Percentiles rank a stretch among this genome's conserved stretches.
phyloP scores from a whole-genome alignment of 2,797 vertebrate species.

The Sorex maritimensis region DNA sequence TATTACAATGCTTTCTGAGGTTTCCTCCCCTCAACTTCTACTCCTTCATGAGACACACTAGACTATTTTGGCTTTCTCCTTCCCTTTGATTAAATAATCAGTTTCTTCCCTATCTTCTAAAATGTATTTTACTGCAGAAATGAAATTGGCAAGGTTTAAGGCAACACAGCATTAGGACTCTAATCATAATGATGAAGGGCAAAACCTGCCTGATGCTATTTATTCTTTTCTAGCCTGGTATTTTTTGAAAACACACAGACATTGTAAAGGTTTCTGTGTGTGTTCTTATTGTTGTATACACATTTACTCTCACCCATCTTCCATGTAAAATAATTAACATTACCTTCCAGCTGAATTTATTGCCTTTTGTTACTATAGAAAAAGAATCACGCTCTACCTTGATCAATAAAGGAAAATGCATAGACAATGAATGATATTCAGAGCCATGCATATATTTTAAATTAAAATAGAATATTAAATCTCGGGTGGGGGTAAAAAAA shows the following conservation, averaged over 20 bases:
- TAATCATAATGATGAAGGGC: constrained; percentile 86
- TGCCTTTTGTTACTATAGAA: background rate
- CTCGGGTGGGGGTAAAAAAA: background rate
- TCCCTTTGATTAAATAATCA: constrained; percentile 89
- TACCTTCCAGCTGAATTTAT: constrained; percentile 13
- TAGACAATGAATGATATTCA: background rate
- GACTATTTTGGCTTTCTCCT: constrained; percentile 85
- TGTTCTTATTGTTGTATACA: background rate
- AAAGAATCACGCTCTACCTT: background rate
- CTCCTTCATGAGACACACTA: constrained; percentile 81
- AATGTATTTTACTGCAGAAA: constrained; percentile 86
- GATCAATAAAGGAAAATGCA: background rate
- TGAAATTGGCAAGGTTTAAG: constrained; percentile 89
- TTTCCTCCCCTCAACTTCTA: constrained; percentile 35
- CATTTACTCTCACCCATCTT: background rate
- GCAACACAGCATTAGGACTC: constrained; percentile 85
- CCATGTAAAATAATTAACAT: constrained; percentile 32
- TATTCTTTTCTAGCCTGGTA: constrained; percentile 54
- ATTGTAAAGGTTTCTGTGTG: background rate
- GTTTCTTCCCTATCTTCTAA: constrained; percentile 83
- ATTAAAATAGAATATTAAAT: background rate
- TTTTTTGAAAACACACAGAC: constrained; percentile 55
- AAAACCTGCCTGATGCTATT: constrained; percentile 66
- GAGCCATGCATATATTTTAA: constrained; percentile 19
- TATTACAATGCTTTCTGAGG: constrained; percentile 76